A percentile compares a stretch with the other conserved stretches of the same genome.
Evolutionary conservation across 2,113 vertebrate species (phyloP).

Genomic region (Hemichromis elongatus): DNA sequence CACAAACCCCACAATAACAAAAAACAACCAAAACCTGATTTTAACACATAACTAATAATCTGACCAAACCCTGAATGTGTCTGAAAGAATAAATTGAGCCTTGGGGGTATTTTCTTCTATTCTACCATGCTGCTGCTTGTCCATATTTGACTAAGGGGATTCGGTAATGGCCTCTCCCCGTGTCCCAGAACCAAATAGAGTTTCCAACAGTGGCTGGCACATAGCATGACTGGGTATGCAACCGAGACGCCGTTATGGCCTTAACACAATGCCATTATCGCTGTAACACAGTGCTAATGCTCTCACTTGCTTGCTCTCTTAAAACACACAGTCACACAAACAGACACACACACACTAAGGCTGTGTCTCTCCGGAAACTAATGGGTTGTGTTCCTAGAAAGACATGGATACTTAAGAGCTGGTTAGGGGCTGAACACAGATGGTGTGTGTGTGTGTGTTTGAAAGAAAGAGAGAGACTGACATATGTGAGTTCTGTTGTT

Average conservation of each 20-base stretch:
- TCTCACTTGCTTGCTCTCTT: conserved; percentile 20
- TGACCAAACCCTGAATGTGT: conserved; percentile 9
- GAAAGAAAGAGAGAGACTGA: neutral
- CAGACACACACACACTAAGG: neutral
- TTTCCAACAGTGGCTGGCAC: conserved; percentile 46
- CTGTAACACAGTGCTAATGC: conserved; percentile 55
- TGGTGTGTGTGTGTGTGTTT: neutral
- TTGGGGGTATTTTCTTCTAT: conserved; percentile 22
- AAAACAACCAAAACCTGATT: neutral
- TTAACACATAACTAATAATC: conserved; percentile 7
- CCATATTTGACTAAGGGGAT: conserved; percentile 50
- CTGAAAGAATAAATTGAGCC: conserved; percentile 32
- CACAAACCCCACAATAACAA: no score
- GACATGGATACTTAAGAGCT: conserved; percentile 49
- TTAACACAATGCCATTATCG: conserved; percentile 53
- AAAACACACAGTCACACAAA: neutral
- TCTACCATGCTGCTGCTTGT: conserved; percentile 27
- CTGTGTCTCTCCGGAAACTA: conserved; percentile 43
- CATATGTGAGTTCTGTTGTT: neutral
- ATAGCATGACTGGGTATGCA: conserved; percentile 40
- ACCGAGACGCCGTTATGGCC: conserved; percentile 45
- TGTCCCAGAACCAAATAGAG: conserved; percentile 41
- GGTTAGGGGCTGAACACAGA: conserved; percentile 44
- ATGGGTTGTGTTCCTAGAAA: conserved; percentile 53
- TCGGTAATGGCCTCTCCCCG: conserved; percentile 44